phyloP scores from a whole-genome alignment of 2,797 vertebrate genomes.

The Carduelis carduelis region DNA sequence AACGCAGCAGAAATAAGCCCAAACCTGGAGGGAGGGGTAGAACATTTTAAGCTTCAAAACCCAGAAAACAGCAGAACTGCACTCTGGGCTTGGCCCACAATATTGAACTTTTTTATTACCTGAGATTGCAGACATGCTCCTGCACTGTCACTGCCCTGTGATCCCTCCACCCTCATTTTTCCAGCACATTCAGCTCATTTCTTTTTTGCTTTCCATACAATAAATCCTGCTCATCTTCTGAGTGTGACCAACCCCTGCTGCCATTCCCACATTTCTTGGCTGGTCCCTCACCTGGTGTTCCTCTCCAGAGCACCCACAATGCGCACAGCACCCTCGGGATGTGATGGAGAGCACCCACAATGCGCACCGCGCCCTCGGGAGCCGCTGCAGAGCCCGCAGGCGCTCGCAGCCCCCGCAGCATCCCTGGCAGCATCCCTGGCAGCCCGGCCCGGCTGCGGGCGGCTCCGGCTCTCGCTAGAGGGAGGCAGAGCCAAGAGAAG shows the following conservation, averaged over 20 bases:
- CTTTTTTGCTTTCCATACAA: neutral
- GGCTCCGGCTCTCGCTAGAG: conserved; percentile 49
- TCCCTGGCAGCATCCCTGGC: no score
- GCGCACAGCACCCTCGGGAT: no score
- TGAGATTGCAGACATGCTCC: neutral
- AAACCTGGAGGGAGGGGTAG: neutral
- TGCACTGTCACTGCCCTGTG: accelerated
- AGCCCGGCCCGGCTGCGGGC: neutral
- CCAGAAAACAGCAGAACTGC: neutral
- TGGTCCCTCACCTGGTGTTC: neutral
- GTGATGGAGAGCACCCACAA: no score
- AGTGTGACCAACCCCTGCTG: neutral
- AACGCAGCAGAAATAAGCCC: neutral
- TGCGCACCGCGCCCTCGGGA: no score
- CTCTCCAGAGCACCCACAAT: neutral
- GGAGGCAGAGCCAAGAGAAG: conserved; percentile 53
- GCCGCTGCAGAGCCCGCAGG: neutral
- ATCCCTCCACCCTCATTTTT: neutral
- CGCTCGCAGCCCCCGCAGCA: accelerated
- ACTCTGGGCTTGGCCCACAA: neutral
- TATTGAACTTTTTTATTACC: neutral
- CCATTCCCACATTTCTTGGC: neutral
- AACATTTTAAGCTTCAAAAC: neutral
- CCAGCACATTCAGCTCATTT: neutral
- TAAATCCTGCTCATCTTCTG: neutral